A percentile compares a stretch with the other conserved stretches of the same genome.
phyloP scores from a whole-genome alignment of 2,113 vertebrate species.

The Daboia siamensis region DNA sequence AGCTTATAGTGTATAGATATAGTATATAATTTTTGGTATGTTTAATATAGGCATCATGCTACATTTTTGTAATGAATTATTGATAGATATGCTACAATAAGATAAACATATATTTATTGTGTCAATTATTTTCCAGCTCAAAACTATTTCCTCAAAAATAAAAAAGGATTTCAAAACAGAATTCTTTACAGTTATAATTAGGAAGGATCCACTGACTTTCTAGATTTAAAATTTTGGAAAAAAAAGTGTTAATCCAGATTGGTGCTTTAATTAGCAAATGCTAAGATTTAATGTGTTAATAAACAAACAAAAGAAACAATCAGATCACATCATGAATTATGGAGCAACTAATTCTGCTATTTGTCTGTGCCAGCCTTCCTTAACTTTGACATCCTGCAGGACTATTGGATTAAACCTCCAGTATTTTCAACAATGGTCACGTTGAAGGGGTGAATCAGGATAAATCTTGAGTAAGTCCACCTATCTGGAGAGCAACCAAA shows the following conservation, averaged over 20 bases:
- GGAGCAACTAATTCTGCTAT: background rate
- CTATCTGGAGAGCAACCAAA: background rate
- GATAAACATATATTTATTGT: background rate
- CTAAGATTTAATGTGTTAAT: background rate
- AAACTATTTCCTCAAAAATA: background rate
- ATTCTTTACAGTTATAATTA: background rate
- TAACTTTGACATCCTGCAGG: background rate
- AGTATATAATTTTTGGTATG: background rate
- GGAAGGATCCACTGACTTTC: background rate
- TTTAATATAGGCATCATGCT: background rate
- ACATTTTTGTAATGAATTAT: background rate
- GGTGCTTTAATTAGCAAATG: background rate
- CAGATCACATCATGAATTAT: background rate
- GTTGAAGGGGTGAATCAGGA: background rate
- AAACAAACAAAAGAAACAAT: background rate
- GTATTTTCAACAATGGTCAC: background rate
- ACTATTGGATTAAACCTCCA: background rate
- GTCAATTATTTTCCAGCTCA: background rate
- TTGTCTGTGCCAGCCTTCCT: background rate
- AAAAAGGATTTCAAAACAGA: background rate
- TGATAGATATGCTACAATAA: background rate
- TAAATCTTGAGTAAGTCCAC: background rate
- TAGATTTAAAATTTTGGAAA: background rate
- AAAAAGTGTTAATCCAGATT: background rate
- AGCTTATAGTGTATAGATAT: conserved; percentile 37